Evolutionary conservation across 2,113 vertebrate genomes (phyloP), one percentile per base, ranked within the genome.

Genomic region (Eleginops maclovinus): DNA sequence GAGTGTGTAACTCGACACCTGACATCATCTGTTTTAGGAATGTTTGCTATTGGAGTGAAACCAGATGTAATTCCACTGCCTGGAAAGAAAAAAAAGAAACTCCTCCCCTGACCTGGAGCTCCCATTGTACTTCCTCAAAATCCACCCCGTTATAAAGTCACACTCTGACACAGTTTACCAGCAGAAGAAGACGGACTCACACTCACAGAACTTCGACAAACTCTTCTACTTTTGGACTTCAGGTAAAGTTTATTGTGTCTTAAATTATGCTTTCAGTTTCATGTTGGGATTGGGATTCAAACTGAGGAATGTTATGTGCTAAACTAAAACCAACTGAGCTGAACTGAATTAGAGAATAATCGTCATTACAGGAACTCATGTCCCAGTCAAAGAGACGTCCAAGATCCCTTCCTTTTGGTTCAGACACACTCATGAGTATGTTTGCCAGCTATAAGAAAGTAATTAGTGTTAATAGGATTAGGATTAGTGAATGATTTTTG

Each of bases 41-140:
- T 54, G 41, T 53, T 51, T 67, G 59, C 22, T 50, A 17, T 59
- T 71, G 3, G 58, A 92, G 72, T 28, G 67, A 89, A 91, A 93
- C 90, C 94, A 93, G 80, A 92, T 92, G 93, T 84, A 72, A 75
- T 77, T 82, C 51, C 79, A 69, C 72, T 53, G 31, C 41, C 31
- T 40, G 79, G 31, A 61, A 62, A 82, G 59, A 15, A 24, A 59
- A n/a, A 31, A 36, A 76, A 40, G 31, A 79, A 80, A 67, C 81
- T 79, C 83, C 79, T 84, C 88, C 87, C 62, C 54, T 3, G 53
- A 78, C 40, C 51, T 22, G 24, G 58, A 59, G 40, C 59, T 83
- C 46, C 77, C 47, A 0, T 59, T 44, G 26, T 15, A 93, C 92
- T 95, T 95, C 95, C 94, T 92, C 82, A 93, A 90, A 93, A 49